phyloP scores from a whole-genome alignment of 2,797 vertebrate genomes.

The Euthynnus affinis region DNA sequence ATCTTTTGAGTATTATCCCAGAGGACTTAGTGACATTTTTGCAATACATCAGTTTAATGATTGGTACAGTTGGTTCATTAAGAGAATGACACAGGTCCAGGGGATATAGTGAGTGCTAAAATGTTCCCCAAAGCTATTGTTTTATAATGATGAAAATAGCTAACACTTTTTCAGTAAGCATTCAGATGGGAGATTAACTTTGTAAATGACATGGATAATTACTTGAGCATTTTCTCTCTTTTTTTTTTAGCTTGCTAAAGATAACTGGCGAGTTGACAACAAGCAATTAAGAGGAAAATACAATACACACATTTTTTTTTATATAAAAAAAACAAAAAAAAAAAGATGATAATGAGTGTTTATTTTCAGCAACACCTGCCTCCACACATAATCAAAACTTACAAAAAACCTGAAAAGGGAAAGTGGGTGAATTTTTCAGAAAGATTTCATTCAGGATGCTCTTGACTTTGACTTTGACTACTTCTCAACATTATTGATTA shows the following conservation, averaged over 20 bases:
- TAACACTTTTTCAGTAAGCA: conserved; percentile 22
- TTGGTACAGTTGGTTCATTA: not conserved
- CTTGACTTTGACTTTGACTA: conserved; percentile 68
- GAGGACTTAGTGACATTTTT: not conserved
- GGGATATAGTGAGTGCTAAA: not conserved
- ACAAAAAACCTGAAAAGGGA: not conserved
- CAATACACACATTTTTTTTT: not conserved
- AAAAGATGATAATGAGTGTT: conserved; percentile 12
- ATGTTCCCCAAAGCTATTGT: not conserved
- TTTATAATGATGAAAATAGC: conserved; percentile 7
- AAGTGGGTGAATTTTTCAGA: not conserved
- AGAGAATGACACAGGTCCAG: not conserved
- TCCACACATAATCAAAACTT: conserved; percentile 10
- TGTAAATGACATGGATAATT: conserved; percentile 41
- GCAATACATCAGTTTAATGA: not conserved
- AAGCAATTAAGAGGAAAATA: conserved; percentile 31
- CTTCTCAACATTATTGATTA: conserved; percentile 64
- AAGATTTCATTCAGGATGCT: conserved; percentile 27
- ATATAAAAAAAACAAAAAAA: not conserved
- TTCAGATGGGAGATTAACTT: conserved; percentile 17
- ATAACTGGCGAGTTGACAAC: conserved; percentile 5
- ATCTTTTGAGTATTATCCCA: not conserved
- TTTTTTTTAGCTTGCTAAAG: conserved; percentile 9
- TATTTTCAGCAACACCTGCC: conserved; percentile 16
- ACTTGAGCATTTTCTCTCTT: not conserved